Conservation (phyloP, 2,113 vertebrate species). For the Ramphastos sulfuratus region DNA sequence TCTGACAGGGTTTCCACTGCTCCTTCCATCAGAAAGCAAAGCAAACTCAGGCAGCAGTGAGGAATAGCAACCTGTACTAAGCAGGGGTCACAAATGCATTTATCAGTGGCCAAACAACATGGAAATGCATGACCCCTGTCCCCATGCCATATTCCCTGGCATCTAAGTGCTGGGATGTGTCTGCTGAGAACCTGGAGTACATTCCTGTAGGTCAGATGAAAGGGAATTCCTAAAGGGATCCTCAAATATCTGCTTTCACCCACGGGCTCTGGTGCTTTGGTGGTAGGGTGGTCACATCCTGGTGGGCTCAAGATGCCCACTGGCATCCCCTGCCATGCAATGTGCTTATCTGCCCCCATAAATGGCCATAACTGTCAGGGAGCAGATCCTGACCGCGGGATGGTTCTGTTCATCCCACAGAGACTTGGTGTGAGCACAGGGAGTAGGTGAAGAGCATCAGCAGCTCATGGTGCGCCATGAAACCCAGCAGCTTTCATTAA, state of each 20-base stretch:
- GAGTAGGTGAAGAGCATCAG: neutral
- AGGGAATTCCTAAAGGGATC: neutral
- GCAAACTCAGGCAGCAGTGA: neutral
- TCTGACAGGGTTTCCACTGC: neutral
- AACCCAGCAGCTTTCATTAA: neutral
- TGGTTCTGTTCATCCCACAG: neutral
- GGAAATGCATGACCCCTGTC: neutral
- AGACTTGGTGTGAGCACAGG: rapidly evolving
- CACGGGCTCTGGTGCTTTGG: neutral
- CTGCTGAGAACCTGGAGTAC: neutral
- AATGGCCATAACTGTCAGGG: neutral
- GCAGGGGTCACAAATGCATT: neutral
- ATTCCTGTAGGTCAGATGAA: neutral
- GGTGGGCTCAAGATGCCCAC: neutral
- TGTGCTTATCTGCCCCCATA: neutral
- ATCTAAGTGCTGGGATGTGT: neutral
- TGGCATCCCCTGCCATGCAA: too few species aligned
- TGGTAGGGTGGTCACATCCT: neutral
- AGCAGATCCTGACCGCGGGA: rapidly evolving
- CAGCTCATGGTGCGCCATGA: rapidly evolving
- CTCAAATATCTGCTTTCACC: neutral
- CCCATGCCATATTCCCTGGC: rapidly evolving
- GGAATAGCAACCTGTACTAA: neutral
- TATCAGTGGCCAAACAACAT: rapidly evolving
- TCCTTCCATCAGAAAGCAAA: neutral